Base-by-base conservation (phyloP, 2,888 invertebrate species). In the Macrosoma leucophasiata region DNA sequence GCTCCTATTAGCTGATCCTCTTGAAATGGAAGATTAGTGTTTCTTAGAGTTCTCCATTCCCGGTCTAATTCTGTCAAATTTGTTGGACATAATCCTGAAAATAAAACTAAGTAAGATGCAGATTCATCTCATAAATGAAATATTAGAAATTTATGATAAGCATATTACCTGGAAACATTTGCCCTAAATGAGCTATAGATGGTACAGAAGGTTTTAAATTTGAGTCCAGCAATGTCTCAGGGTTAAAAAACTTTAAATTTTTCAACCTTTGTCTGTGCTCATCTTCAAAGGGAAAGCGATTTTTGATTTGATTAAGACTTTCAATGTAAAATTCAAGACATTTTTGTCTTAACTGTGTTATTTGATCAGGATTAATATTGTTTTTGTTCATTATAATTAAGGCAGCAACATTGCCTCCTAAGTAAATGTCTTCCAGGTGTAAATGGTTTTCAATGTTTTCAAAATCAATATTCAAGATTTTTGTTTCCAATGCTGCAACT, bases 61-160 rank as follows among this genome's bases (percentile, higher is more conserved):
- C 36, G 26, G 33, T 42, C 42, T 33, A 43, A 36, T 39, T 46
- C 42, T 21, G 40, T 46, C 13, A 45, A 9, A 35, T 42, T 38
- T 39, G 25, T 25, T 45, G 41, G 45, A 29, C 31, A 40, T 35
- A 30, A 24, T 30, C n/a, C n/a, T n/a, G n/a, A n/a, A n/a, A n/a
- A n/a, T n/a, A n/a, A n/a, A n/a, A n/a, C n/a, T n/a, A n/a, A 33
- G 26, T 36, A 22, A 35, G 20, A 19, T 34, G 9, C 25, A 23
- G 33, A 20, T 18, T 21, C 12, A 20, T n/a, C 5, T 3, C 9
- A 8, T 33, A 3, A 15, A 27, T 13, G 20, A 19, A 24, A 37
- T 20, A 28, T 19, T 20, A 18, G 14, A 28, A 22, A 29, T 11
- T 18, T 32, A 10, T 32, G 8, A 37, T 27, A 15, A 27, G 10